Evolutionary conservation across 1,140 invertebrate species (phyloP).

Genomic region (Penaeus japonicus): DNA sequence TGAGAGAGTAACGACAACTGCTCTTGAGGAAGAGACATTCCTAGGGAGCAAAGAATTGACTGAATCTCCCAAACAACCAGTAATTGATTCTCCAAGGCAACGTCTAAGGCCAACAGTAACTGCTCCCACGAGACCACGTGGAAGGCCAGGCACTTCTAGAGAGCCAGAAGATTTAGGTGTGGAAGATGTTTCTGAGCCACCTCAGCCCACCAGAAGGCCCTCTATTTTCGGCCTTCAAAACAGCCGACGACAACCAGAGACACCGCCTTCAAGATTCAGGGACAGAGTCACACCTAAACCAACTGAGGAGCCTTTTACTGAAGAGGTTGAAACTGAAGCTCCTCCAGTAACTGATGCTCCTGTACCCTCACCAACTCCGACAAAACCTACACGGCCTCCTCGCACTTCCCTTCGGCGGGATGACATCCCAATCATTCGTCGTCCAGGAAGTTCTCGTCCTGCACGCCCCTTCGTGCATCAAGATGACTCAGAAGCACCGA

Average conservation of each 20-base stretch:
- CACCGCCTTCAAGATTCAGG: not conserved
- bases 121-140: not conserved
- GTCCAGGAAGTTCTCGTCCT: conserved; percentile 27
- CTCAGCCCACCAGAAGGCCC: not conserved
- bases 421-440: conserved; percentile 57
- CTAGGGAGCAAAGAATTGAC: too few relatives aligned
- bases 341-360: not conserved
- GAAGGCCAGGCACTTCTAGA: not conserved
- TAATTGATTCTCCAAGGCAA: too few relatives aligned
- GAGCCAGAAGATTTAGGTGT: too few relatives aligned
- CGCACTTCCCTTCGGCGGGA: conserved; percentile 47
- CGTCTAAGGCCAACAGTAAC: not conserved
- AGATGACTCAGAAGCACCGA: not conserved
- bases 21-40: not conserved
- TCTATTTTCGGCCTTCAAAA: not conserved
- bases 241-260: not conserved
- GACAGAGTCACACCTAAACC: too few relatives aligned
- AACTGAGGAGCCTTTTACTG: too few relatives aligned
- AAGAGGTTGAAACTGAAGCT: too few relatives aligned
- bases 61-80: not conserved
- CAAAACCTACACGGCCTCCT: conserved; percentile 42
- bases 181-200: too few relatives aligned
- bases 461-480: conserved; percentile 30
- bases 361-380: conserved; percentile 31
- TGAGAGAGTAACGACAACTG: not conserved